Conservation (phyloP, 1,140 invertebrate species). For the Scaptomyza pallida region DNA sequence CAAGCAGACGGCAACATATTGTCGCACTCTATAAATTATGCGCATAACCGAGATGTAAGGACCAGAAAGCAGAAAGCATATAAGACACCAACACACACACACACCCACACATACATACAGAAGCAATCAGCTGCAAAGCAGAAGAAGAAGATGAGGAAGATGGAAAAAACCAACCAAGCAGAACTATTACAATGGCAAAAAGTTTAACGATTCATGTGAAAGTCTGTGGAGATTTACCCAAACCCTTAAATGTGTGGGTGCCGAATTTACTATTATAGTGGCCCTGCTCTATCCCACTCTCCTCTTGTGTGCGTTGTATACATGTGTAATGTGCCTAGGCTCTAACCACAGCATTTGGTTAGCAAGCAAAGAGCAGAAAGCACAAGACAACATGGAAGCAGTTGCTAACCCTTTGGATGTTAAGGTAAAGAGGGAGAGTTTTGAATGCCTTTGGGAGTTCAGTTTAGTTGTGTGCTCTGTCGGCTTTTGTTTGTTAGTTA, state of each 20-base stretch:
- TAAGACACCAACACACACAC: slow-evolving; percentile 29
- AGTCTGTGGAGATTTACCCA: slow-evolving; percentile 20
- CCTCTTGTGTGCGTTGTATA: slow-evolving; percentile 37
- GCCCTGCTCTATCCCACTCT: slow-evolving; percentile 13
- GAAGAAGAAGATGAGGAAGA: slow-evolving; percentile 41
- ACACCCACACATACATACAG: too few relatives aligned
- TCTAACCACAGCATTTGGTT: slow-evolving; percentile 57
- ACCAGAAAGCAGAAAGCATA: slow-evolving; percentile 40
- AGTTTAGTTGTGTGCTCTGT: background rate
- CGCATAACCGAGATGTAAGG: slow-evolving; percentile 63
- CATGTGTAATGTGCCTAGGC: slow-evolving; percentile 71
- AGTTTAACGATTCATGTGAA: slow-evolving; percentile 79
- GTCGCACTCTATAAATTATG: slow-evolving; percentile 81
- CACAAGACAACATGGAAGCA: background rate
- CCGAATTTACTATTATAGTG: slow-evolving; percentile 70
- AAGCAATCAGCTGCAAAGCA: slow-evolving; percentile 10
- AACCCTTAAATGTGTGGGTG: slow-evolving; percentile 1
- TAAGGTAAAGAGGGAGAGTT: slow-evolving; percentile 35
- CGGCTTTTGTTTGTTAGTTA: slow-evolving; percentile 57
- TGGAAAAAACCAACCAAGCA: slow-evolving; percentile 69
- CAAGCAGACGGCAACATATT: slow-evolving; percentile 71
- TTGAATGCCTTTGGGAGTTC: slow-evolving; percentile 1
- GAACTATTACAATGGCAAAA: slow-evolving; percentile 80
- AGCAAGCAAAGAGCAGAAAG: slow-evolving; percentile 10
- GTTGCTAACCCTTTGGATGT: slow-evolving; percentile 4